phyloP scores from a whole-genome alignment of 2,888 invertebrate species.

The Drosophila paucipuncta region DNA sequence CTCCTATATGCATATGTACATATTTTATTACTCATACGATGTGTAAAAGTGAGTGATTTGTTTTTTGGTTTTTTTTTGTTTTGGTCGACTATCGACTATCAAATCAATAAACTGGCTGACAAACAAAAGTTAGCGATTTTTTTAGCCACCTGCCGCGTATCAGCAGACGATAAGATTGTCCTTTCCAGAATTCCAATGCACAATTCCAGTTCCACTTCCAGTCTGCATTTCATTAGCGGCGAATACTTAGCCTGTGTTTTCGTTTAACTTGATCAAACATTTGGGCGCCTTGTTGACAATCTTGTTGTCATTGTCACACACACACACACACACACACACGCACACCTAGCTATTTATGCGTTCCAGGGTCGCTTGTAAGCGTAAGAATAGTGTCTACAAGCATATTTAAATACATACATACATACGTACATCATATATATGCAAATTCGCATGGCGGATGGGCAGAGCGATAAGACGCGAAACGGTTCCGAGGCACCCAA shows the following conservation, averaged over 20 bases:
- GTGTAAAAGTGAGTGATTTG: background rate
- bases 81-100: conserved; percentile 14
- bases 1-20: conserved; percentile 16
- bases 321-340: conserved; percentile 1
- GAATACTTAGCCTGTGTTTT: background rate
- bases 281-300: conserved; percentile 35
- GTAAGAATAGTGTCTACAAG: conserved; percentile 3
- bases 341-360: conserved; percentile 33
- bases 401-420: background rate
- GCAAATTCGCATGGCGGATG: conserved; percentile 35
- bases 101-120: conserved; percentile 34
- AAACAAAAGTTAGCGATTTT: conserved; percentile 12
- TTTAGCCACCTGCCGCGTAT: conserved; percentile 8
- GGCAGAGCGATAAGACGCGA: conserved; percentile 28
- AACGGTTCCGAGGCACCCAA: conserved; percentile 20
- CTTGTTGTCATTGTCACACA: conserved; percentile 21
- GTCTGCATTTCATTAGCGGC: conserved; percentile 13
- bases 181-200: background rate
- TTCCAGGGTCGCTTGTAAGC: conserved; percentile 34
- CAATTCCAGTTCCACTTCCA: conserved; percentile 11
- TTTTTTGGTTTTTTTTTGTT: background rate
- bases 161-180: conserved; percentile 46
- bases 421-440: conserved; percentile 25
- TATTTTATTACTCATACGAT: conserved; percentile 51
- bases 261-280: conserved; percentile 33